A percentile compares a stretch with the other conserved stretches of the same genome.
Conservation (phyloP, 2,888 invertebrate species). For the Drosophila lutescens region DNA sequence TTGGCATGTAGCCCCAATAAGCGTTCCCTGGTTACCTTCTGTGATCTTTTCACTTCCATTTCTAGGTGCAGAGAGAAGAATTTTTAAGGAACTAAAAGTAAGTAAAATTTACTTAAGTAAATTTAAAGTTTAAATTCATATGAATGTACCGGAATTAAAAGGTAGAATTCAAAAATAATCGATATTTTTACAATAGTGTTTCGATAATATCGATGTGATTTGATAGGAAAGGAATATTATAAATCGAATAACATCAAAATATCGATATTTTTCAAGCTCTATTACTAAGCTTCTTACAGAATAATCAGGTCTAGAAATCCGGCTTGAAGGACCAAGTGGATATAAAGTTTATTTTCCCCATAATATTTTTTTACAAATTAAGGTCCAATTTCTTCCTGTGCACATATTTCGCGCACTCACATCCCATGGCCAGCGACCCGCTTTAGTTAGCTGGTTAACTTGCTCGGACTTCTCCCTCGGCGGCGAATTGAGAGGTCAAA, state of each 20-base stretch:
- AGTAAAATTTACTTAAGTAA: too few relatives aligned
- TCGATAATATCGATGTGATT: too few relatives aligned
- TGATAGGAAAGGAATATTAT: too few relatives aligned
- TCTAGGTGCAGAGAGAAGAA: constrained; percentile 16
- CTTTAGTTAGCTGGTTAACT: constrained; percentile 37
- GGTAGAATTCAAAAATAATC: too few relatives aligned
- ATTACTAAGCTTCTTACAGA: too few relatives aligned
- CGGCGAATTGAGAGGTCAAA: constrained; percentile 81
- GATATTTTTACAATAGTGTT: too few relatives aligned
- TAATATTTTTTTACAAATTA: not conserved
- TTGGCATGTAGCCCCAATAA: constrained; percentile 23
- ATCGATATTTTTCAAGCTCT: too few relatives aligned
- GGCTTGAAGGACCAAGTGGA: not conserved
- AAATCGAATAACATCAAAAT: too few relatives aligned
- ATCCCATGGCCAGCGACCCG: constrained; percentile 41
- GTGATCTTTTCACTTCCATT: constrained; percentile 5
- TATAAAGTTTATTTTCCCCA: too few relatives aligned
- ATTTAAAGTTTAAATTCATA: too few relatives aligned
- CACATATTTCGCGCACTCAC: constrained; percentile 15
- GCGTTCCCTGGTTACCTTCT: constrained; percentile 17
- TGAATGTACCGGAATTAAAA: too few relatives aligned
- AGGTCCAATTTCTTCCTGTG: constrained; percentile 6
- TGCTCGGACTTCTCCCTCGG: constrained; percentile 52
- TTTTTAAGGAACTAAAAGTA: too few relatives aligned
- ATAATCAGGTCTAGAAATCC: not conserved